These are phyloP conservation scores for Trichechus manatus DNA, from an alignment of 2,113 vertebrate species.

Conservation along the genomic window DNA sequence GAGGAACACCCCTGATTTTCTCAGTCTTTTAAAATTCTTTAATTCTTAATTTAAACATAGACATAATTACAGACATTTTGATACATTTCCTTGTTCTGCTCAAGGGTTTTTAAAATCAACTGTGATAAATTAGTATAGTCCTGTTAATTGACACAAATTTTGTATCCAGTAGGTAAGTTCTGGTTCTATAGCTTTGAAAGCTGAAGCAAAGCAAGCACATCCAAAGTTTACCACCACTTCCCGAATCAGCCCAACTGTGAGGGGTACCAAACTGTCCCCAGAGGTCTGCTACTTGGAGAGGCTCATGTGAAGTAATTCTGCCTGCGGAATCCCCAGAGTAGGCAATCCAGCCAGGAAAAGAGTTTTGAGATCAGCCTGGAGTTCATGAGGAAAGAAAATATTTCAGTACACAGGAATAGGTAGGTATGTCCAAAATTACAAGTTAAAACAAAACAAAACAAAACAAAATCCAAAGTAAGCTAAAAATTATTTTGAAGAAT, in stretches of 20 bases:
- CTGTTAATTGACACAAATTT: background rate
- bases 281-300: background rate
- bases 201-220: background rate
- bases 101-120: slow-evolving; percentile 6
- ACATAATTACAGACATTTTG: background rate
- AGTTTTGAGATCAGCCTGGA: slow-evolving; percentile 38
- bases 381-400: slow-evolving; percentile 10
- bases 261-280: background rate
- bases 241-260: background rate
- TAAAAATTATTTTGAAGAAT: background rate
- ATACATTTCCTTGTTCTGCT: slow-evolving; percentile 6
- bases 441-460: slow-evolving; percentile 50
- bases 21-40: slow-evolving; percentile 1
- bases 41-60: slow-evolving; percentile 27
- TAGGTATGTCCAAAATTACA: background rate
- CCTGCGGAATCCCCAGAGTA: slow-evolving; percentile 6
- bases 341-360: background rate
- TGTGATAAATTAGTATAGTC: background rate
- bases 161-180: background rate
- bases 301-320: background rate
- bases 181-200: slow-evolving; percentile 37
- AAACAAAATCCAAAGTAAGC: background rate
- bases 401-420: slow-evolving; percentile 7
- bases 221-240: background rate
- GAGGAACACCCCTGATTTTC: background rate